A percentile compares a stretch with the other conserved stretches of the same genome.
phyloP scores from a whole-genome alignment of 2,797 vertebrate genomes.

The Gymnopithys bicolor region DNA sequence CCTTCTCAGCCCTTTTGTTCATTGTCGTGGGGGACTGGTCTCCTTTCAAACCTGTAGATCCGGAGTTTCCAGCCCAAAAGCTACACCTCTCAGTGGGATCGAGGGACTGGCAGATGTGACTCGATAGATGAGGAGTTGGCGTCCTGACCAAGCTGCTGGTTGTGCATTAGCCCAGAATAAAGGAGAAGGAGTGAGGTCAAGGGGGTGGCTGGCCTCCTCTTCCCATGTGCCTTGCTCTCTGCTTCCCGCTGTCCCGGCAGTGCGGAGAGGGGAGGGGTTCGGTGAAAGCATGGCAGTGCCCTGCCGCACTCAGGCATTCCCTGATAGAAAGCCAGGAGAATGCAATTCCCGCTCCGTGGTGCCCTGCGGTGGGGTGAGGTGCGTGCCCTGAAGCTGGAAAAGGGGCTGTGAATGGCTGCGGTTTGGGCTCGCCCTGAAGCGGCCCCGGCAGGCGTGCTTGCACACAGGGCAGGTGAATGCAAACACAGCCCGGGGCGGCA shows the following conservation, averaged over 20 bases:
- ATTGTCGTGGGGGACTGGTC: neutral
- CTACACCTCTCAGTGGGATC: neutral
- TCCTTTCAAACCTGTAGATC: neutral
- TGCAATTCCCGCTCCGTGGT: neutral
- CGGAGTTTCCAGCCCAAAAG: neutral
- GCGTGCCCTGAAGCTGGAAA: neutral
- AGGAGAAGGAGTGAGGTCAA: neutral
- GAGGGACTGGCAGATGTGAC: neutral
- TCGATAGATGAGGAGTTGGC: fast-evolving
- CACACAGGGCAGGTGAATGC: slow-evolving; percentile 34
- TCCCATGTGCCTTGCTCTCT: neutral
- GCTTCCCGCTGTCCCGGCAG: neutral
- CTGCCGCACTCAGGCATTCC: neutral
- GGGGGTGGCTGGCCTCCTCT: neutral
- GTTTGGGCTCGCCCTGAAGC: neutral
- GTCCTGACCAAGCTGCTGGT: neutral
- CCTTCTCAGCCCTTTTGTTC: neutral
- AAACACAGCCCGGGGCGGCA: slow-evolving; percentile 61
- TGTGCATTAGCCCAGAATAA: neutral
- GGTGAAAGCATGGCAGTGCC: fast-evolving
- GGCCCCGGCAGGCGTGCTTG: slow-evolving; percentile 42
- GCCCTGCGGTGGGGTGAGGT: neutral
- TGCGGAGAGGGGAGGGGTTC: fast-evolving
- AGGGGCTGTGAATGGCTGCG: neutral
- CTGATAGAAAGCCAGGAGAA: neutral